Percentiles rank a stretch among this genome's conserved stretches.
These are phyloP conservation scores for Brachionus rotundiformis DNA, from an alignment of 1,140 invertebrate genomes.

Conservation along the genomic window DNA sequence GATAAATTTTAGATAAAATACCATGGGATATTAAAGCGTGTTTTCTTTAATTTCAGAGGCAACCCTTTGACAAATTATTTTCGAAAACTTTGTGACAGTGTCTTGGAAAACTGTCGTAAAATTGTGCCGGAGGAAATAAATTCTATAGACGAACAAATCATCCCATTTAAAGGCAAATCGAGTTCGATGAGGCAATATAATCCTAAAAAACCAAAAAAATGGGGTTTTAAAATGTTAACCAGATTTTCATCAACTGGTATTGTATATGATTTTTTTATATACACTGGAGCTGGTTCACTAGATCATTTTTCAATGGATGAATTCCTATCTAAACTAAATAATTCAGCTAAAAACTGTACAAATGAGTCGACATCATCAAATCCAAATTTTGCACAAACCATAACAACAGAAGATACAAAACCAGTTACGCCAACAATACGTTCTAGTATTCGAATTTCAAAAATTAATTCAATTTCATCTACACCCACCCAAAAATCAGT, in stretches of 20 bases:
- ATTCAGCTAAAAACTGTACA: constrained; percentile 20
- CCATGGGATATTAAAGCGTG: constrained; percentile 10
- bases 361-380: constrained; percentile 22
- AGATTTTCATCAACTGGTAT: constrained; percentile 58
- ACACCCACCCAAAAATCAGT: constrained; percentile 29
- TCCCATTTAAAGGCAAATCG: constrained; percentile 57
- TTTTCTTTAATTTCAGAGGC: no score
- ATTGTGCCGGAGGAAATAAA: constrained; percentile 58
- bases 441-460: constrained; percentile 45
- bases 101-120: constrained; percentile 57
- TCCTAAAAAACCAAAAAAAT: constrained; percentile 60
- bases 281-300: constrained; percentile 53
- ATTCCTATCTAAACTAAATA: constrained; percentile 22
- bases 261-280: constrained; percentile 63
- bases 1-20: constrained; percentile 20
- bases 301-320: constrained; percentile 35
- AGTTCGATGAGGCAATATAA: constrained; percentile 62
- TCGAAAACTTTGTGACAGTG: constrained; percentile 57
- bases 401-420: not conserved
- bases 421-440: constrained; percentile 20
- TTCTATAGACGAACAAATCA: constrained; percentile 57
- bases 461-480: constrained; percentile 35
- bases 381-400: constrained; percentile 14
- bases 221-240: constrained; percentile 62
- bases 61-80: constrained; percentile 59